These are phyloP conservation scores for Rhizoglyphus robini DNA, from an alignment of 1,140 invertebrate species.

Conservation along the genomic window DNA sequence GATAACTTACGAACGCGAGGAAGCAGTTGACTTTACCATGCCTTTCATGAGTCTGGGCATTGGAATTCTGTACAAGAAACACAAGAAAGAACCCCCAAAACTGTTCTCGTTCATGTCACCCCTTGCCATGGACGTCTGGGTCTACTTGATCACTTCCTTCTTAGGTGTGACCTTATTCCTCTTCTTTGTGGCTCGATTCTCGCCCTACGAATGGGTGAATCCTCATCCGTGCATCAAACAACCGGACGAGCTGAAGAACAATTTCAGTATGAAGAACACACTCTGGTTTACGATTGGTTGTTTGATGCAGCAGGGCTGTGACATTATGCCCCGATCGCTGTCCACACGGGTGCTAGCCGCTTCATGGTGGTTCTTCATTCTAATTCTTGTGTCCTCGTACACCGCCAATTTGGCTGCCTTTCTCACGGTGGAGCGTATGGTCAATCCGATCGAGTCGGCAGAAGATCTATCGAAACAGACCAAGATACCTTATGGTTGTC, in stretches of 20 bases:
- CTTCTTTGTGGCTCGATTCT: constrained; percentile 60
- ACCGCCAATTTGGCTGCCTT: constrained; percentile 46
- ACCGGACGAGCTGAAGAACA: constrained; percentile 60
- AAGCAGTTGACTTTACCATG: constrained; percentile 38
- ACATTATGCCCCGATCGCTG: constrained; percentile 57
- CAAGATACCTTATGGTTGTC: constrained; percentile 41
- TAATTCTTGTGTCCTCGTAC: constrained; percentile 45
- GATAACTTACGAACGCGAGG: constrained; percentile 36
- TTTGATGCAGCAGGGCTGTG: constrained; percentile 67
- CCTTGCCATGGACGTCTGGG: constrained; percentile 57
- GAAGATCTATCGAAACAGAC: constrained; percentile 44
- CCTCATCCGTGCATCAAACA: constrained; percentile 60
- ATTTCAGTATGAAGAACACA: constrained; percentile 53
- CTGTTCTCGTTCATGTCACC: constrained; percentile 36
- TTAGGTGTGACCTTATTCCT: constrained; percentile 79
- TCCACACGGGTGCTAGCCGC: constrained; percentile 36
- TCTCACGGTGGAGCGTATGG: constrained; percentile 43
- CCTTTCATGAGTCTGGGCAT: constrained; percentile 38
- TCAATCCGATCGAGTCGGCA: constrained; percentile 40
- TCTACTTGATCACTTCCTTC: constrained; percentile 87
- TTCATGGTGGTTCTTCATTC: constrained; percentile 45
- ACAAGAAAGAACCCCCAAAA: constrained; percentile 30
- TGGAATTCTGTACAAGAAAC: constrained; percentile 34
- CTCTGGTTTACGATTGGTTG: constrained; percentile 64
- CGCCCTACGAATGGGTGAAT: constrained; percentile 38